Conservation (phyloP, 2,797 vertebrate genomes). For the Lagodon rhomboides region DNA sequence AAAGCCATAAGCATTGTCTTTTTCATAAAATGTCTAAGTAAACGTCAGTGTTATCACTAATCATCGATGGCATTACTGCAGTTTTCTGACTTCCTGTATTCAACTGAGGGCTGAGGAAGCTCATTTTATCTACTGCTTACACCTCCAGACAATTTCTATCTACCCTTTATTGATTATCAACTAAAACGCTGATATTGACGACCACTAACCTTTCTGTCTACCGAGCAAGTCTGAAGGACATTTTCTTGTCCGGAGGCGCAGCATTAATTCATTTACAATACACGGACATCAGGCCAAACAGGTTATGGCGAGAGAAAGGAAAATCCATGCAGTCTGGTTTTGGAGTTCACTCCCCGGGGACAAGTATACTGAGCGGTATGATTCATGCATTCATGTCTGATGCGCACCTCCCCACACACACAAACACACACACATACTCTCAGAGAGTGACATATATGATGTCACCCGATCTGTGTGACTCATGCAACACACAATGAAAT, state of each 20-base stretch:
- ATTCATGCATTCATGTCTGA: conserved; percentile 46
- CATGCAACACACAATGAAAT: conserved; percentile 45
- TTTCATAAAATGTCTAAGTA: too few species aligned
- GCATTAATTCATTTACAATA: background rate
- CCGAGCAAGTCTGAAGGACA: conserved; percentile 18
- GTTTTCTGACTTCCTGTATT: background rate
- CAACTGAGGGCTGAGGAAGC: background rate
- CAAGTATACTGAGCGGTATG: background rate
- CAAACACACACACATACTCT: conserved; percentile 21
- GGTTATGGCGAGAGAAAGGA: background rate
- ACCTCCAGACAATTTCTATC: background rate
- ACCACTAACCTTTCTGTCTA: conserved; percentile 36
- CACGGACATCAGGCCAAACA: background rate
- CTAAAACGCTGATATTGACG: conserved; percentile 31
- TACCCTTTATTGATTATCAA: conserved; percentile 41
- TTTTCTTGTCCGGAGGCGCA: conserved; percentile 40
- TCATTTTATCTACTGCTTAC: background rate
- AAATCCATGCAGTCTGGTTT: conserved; percentile 37
- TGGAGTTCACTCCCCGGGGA: conserved; percentile 41
- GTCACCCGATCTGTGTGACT: conserved; percentile 65
- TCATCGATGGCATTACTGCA: background rate
- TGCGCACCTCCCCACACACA: conserved; percentile 17
- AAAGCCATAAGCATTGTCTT: too few species aligned
- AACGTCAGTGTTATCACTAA: too few species aligned
- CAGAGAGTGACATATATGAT: conserved; percentile 42